These are phyloP conservation scores for Pseudococcus jackbeardsleyi DNA, from an alignment of 2,888 invertebrate genomes.

Conservation along the genomic window DNA sequence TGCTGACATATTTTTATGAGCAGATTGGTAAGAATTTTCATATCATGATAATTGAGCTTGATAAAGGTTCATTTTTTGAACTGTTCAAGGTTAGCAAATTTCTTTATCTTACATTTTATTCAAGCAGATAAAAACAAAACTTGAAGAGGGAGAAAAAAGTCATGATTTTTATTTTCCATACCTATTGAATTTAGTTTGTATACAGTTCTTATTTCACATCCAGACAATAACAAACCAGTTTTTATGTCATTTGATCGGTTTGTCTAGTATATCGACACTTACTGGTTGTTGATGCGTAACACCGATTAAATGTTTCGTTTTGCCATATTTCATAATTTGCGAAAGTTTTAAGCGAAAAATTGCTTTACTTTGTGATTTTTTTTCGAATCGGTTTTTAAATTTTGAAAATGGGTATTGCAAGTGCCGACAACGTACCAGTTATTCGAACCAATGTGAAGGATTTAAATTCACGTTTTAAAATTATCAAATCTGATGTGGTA, in stretches of 20 bases:
- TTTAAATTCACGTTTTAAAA: constrained; percentile 43
- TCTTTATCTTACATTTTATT: not conserved
- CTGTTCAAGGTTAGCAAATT: not conserved
- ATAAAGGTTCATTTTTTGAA: not conserved
- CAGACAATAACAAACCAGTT: constrained; percentile 17
- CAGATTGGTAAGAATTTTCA: not conserved
- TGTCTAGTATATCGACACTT: not conserved
- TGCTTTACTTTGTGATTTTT: not conserved
- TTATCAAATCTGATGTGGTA: constrained; percentile 31
- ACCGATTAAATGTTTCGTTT: not conserved
- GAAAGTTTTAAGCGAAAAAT: not conserved
- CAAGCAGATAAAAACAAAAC: not conserved
- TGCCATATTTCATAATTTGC: not conserved
- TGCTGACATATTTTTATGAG: not conserved
- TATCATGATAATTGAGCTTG: not conserved
- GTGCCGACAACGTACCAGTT: not conserved
- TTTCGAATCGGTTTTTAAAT: not conserved
- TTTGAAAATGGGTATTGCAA: constrained; percentile 18
- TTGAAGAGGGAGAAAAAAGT: constrained; percentile 27
- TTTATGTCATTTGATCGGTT: constrained; percentile 8
- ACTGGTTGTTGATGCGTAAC: constrained; percentile 22
- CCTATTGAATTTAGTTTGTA: not conserved
- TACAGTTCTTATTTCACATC: not conserved
- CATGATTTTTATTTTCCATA: not conserved
- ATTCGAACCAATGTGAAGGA: not conserved